Conservation (phyloP, 2,797 vertebrate species). For the Scyliorhinus canicula region DNA sequence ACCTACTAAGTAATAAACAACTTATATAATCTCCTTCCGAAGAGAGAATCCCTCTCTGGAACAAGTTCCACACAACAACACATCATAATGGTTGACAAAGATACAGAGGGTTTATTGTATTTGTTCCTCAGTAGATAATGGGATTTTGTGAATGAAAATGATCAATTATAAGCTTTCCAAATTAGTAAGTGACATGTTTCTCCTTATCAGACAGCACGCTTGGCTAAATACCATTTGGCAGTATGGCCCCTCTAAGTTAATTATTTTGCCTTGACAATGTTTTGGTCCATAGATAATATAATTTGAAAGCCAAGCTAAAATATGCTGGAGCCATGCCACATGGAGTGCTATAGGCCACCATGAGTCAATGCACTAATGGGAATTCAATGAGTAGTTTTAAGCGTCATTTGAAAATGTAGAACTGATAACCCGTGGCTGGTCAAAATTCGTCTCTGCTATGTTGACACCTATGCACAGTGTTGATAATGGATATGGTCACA, state of each 20-base stretch:
- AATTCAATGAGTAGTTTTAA: neutral
- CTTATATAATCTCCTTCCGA: neutral
- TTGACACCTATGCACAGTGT: neutral
- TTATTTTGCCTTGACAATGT: neutral
- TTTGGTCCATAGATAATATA: neutral
- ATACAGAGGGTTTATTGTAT: neutral
- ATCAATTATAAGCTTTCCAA: neutral
- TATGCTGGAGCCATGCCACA: neutral
- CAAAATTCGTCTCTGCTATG: neutral
- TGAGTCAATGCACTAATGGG: neutral
- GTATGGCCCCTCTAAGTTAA: neutral
- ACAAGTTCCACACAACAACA: neutral
- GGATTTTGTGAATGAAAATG: neutral
- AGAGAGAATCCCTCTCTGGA: neutral
- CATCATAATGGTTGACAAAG: neutral
- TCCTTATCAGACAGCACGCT: neutral
- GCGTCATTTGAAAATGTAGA: neutral
- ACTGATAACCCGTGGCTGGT: neutral
- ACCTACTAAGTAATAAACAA: neutral
- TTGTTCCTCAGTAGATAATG: neutral
- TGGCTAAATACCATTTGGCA: conserved; percentile 1
- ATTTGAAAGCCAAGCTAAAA: neutral
- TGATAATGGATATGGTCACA: neutral
- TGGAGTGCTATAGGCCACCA: neutral
- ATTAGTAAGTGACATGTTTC: conserved; percentile 5